Percentiles rank a stretch among this genome's conserved stretches.
Evolutionary conservation across 2,113 vertebrate genomes (phyloP).

Genomic region (Macquaria ambigua): DNA sequence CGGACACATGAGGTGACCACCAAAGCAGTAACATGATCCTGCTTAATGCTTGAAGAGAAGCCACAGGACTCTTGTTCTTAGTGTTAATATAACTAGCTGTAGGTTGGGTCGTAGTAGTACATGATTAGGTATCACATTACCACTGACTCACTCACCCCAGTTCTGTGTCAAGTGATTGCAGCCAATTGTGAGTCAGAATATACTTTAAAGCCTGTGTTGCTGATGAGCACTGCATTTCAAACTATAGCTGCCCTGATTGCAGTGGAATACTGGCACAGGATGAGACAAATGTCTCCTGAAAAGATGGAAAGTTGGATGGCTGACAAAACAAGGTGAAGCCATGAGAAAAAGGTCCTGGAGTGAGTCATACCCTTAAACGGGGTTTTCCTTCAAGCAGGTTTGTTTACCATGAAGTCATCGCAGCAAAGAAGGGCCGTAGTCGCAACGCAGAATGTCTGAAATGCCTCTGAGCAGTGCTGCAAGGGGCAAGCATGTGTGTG

Average conservation of each 20-base stretch:
- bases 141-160: slow-evolving; percentile 64
- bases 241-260: slow-evolving; percentile 66
- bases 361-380: slow-evolving; percentile 71
- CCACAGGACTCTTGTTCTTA: slow-evolving; percentile 36
- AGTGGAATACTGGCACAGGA: slow-evolving; percentile 62
- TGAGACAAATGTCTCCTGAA: slow-evolving; percentile 62
- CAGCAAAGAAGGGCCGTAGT: slow-evolving; percentile 42
- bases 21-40: slow-evolving; percentile 26
- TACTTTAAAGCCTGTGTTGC: slow-evolving; percentile 19
- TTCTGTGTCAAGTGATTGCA: slow-evolving; percentile 48
- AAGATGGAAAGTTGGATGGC: slow-evolving; percentile 58
- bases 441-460: slow-evolving; percentile 84
- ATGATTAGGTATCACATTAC: slow-evolving; percentile 78
- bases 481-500: slow-evolving; percentile 80
- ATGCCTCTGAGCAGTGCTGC: slow-evolving; percentile 83
- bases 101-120: slow-evolving; percentile 64
- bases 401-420: slow-evolving; percentile 83
- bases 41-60: slow-evolving; percentile 26
- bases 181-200: slow-evolving; percentile 60
- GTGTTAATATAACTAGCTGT: slow-evolving; percentile 45
- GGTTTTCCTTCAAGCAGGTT: slow-evolving; percentile 68
- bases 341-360: slow-evolving; percentile 32
- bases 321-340: slow-evolving; percentile 72
- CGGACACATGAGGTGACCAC: slow-evolving; percentile 17
- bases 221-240: slow-evolving; percentile 50